These are phyloP conservation scores for Liopterus haemorrhoidalis DNA, from an alignment of 2,888 invertebrate genomes.

Conservation along the genomic window DNA sequence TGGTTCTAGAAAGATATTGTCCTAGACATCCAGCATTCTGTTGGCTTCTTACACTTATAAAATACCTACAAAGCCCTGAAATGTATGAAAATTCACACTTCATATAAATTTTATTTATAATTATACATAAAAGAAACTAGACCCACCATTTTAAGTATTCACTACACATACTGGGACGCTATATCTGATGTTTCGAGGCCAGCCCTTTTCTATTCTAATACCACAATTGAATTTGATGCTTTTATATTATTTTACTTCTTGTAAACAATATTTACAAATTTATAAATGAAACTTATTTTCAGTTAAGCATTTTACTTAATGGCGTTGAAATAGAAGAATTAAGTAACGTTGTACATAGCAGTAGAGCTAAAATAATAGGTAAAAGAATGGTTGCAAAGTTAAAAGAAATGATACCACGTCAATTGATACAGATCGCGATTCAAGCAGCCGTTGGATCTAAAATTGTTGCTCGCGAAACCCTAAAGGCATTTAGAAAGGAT, in stretches of 20 bases:
- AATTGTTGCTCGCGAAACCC: constrained; percentile 76
- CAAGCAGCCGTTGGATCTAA: constrained; percentile 77
- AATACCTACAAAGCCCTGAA: too few relatives aligned
- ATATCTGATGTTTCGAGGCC: too few relatives aligned
- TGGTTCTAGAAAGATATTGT: too few relatives aligned
- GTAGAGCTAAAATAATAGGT: constrained; percentile 60
- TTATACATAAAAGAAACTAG: too few relatives aligned
- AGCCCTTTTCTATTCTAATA: too few relatives aligned
- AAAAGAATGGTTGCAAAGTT: constrained; percentile 67
- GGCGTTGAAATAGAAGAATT: constrained; percentile 77
- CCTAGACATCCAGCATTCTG: too few relatives aligned
- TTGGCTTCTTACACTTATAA: too few relatives aligned
- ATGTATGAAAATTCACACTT: too few relatives aligned
- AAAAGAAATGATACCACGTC: constrained; percentile 79
- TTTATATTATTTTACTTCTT: not conserved
- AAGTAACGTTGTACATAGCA: constrained; percentile 70
- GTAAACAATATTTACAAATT: constrained; percentile 15
- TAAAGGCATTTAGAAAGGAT: constrained; percentile 85
- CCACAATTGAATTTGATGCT: constrained; percentile 5
- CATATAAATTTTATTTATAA: too few relatives aligned
- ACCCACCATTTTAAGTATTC: too few relatives aligned
- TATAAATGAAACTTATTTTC: too few relatives aligned
- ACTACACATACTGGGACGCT: too few relatives aligned
- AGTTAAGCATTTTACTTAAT: constrained; percentile 76
- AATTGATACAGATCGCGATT: constrained; percentile 80